Base-by-base conservation (phyloP, 2,797 vertebrate genomes). In the Echeneis naucrates region DNA sequence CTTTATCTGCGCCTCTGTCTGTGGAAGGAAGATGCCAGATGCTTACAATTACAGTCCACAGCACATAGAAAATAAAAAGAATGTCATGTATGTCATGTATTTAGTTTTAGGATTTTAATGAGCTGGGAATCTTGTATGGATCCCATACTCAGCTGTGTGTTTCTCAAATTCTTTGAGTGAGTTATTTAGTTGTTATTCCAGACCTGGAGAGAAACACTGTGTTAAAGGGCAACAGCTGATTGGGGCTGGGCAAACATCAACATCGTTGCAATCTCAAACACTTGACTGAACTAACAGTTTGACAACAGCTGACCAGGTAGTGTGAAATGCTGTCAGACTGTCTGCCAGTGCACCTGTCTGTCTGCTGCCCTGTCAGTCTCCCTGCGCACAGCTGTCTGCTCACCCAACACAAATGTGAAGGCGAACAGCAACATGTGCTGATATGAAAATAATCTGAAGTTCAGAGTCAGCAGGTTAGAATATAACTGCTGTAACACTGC, bases 301-400 rank as follows among this genome's bases (percentile, higher is more conserved):
- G 63, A 85, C 80, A 79, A 75, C 86, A 90, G 82, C 82, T 88
- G 86, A 89, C 55, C 17, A 38, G 74, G 62, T 72, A 66, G 54
- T 68, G 74, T 19, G 72, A 63, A 79, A 75, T 68, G 74, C 32
- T 81, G 66, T 63, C 67, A 26, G 33, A 44, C 38, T 60, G 62
- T 48, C 61, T 73, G 80, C 65, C 73, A 66, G 62, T 2, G 17
- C 78, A 83, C 68, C 81, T 83, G 85, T 72, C 69, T 57, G 64
- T 0, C 66, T 37, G 12, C 27, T 64, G 52, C 45, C 30, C 54
- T 55, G 75, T 60, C 75, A 50, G 71, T 57, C 64, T 60, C 45
- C 73, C 42, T 65, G 63, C 35, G 53, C n/a, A 23, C 65, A 70
- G 59, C 74, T 87, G 75, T 79, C 68, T 78, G 47, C 51, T 30